A percentile compares a stretch with the other conserved stretches of the same genome.
phyloP scores from a whole-genome alignment of 2,888 invertebrate species.

The Heliconius aoede region DNA sequence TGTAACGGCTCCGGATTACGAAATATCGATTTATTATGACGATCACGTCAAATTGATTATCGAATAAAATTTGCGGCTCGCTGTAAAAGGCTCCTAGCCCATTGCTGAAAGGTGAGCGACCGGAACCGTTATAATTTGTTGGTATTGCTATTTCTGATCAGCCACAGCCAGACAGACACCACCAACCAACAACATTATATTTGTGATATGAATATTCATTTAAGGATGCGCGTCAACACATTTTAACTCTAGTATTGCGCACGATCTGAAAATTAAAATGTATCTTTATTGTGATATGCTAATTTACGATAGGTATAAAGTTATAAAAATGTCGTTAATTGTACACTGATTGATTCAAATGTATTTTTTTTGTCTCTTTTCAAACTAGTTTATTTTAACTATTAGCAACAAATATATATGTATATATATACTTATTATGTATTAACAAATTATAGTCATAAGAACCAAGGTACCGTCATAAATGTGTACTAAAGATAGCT shows the following conservation, averaged over 20 bases:
- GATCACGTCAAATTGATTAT: constrained; percentile 66
- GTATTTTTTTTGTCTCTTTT: constrained; percentile 10
- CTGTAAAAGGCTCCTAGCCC: constrained; percentile 78
- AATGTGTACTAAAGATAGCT: constrained; percentile 25
- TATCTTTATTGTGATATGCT: neutral
- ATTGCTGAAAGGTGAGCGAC: constrained; percentile 80
- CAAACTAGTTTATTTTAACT: constrained; percentile 5
- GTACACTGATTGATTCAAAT: constrained; percentile 32
- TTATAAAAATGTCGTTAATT: constrained; percentile 26
- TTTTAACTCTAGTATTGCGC: constrained; percentile 34
- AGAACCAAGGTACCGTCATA: constrained; percentile 12
- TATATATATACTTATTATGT: constrained; percentile 6
- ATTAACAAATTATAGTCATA: constrained; percentile 9
- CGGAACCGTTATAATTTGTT: constrained; percentile 70
- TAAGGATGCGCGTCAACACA: constrained; percentile 31
- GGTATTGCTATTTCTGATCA: constrained; percentile 37
- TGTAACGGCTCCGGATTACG: constrained; percentile 45
- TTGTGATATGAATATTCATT: constrained; percentile 42
- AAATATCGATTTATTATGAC: constrained; percentile 60
- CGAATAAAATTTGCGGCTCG: constrained; percentile 68
- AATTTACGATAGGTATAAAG: constrained; percentile 21
- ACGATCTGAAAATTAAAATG: constrained; percentile 26
- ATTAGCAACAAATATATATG: neutral
- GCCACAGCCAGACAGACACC: constrained; percentile 32
- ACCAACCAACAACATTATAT: constrained; percentile 37